Evolutionary conservation across 2,888 invertebrate species (phyloP), one percentile per base, ranked within the genome.

Genomic region (Drosophila kokeensis): DNA sequence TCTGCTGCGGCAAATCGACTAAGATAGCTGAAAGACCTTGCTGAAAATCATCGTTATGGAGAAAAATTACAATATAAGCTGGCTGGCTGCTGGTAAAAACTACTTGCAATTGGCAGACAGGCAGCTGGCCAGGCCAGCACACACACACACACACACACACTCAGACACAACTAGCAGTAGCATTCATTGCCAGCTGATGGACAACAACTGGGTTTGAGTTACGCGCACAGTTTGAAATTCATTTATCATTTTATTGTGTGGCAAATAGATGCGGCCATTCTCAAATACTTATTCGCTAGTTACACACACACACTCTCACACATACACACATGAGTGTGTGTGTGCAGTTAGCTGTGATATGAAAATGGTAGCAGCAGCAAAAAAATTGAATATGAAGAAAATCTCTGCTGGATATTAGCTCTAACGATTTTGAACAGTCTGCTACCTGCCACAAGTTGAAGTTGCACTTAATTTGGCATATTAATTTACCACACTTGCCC

Each of bases 211-310:
- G 61, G 76, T 74, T 79, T 83, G 85, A 87, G 75, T 85, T 57
- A 83, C 84, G 89, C 84, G 85, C 87, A 85, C 87, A 89, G 89
- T 87, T 89, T 87, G 87, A 89, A 74, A 82, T 83, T 77, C 87
- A 87, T 87, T 89, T 83, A 89, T 87, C 87, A 89, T 77, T 82
- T 83, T 54, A 87, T 89, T 89, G 89, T 87, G 82, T 72, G 78
- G 82, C 77, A 76, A 77, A 73, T 79, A 74, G 80, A 70, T 77
- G 70, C 74, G 57, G 68, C 54, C 65, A 79, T 69, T 63, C 64
- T 32, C 52, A 57, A 45, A 75, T 62, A 68, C 67, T 45, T 64
- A 67, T 50, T 60, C 42, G 34, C 58, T 42, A 58, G 58, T 58
- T 59, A 42, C 53, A 57, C 49, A 61, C 54, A 54, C 59, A 38